A percentile compares a stretch with the other conserved stretches of the same genome.
Conservation (phyloP, 2,888 invertebrate genomes). For the Apeira syringaria region DNA sequence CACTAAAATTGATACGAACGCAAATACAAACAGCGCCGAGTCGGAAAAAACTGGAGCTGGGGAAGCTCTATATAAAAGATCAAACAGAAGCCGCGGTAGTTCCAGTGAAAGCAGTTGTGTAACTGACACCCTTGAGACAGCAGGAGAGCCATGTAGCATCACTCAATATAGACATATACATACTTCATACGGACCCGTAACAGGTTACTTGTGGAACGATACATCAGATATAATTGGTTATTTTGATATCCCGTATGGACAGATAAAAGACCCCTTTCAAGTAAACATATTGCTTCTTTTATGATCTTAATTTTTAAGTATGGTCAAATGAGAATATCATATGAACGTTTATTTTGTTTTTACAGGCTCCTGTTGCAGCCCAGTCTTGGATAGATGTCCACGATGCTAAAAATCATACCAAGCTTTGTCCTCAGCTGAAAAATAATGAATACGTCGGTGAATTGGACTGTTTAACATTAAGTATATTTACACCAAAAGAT, state of each 20-base stretch:
- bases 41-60: too few species aligned
- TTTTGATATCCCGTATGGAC: conserved; percentile 64
- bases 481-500: too few species aligned
- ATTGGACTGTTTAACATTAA: conserved; percentile 61
- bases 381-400: conserved; percentile 37
- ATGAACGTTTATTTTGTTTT: conserved; percentile 25
- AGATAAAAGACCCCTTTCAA: conserved; percentile 44
- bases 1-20: too few species aligned
- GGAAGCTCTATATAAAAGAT: too few species aligned
- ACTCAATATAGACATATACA: conserved; percentile 25
- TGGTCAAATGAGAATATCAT: background rate
- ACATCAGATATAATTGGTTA: conserved; percentile 44
- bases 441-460: conserved; percentile 41
- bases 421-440: conserved; percentile 58
- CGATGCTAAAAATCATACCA: conserved; percentile 40
- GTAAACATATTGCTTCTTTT: conserved; percentile 30
- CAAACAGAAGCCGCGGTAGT: too few species aligned
- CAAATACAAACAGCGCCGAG: too few species aligned
- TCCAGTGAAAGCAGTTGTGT: background rate
- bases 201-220: conserved; percentile 40
- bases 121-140: background rate
- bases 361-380: conserved; percentile 47
- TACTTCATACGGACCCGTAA: conserved; percentile 52
- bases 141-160: background rate
- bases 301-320: background rate